These are phyloP conservation scores for Vultur gryphus DNA, from an alignment of 2,797 vertebrate species.

Conservation along the genomic window DNA sequence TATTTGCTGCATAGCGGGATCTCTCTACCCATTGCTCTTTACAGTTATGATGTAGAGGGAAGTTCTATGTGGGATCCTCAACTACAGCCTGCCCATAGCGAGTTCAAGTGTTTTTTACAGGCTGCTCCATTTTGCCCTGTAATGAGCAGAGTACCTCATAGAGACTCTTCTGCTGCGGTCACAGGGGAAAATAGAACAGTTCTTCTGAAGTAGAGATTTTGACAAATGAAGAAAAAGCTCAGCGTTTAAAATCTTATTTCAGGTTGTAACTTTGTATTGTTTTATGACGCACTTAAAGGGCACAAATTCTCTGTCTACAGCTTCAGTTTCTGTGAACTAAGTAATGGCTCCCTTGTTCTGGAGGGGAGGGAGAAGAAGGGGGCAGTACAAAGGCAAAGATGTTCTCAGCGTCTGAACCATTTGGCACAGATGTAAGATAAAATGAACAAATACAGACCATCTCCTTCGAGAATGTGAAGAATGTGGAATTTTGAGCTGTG, in stretches of 20 bases:
- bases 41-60: background rate
- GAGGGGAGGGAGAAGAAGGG: background rate
- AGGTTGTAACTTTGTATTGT: background rate
- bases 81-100: background rate
- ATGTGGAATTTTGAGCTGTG: constrained; percentile 10
- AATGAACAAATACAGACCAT: constrained; percentile 8
- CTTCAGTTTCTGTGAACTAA: background rate
- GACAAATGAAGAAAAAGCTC: constrained; percentile 13
- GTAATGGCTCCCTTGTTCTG: background rate
- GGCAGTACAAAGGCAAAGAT: background rate
- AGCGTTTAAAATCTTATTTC: background rate
- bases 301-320: background rate
- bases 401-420: background rate
- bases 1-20: background rate
- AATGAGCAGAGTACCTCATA: background rate
- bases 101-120: background rate
- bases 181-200: background rate
- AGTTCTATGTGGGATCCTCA: background rate
- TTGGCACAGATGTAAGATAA: constrained; percentile 16
- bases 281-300: constrained; percentile 9
- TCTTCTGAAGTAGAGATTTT: background rate
- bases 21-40: background rate
- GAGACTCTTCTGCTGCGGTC: background rate
- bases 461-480: constrained; percentile 28
- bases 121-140: background rate